Evolutionary conservation across 2,888 invertebrate genomes (phyloP).

Genomic region (Augochlorella aurata): DNA sequence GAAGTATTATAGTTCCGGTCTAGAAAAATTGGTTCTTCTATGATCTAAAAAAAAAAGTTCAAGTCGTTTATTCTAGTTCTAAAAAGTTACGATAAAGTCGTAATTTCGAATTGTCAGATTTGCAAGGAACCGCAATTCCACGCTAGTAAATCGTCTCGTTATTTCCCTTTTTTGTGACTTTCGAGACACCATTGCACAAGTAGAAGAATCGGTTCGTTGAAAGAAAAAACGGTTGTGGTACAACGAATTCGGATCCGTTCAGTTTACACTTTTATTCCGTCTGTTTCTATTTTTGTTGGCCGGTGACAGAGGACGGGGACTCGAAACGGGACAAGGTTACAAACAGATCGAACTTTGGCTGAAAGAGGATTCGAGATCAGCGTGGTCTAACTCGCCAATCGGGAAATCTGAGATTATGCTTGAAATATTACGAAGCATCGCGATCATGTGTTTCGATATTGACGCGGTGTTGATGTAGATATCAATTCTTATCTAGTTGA

Average conservation of each 20-base stretch:
- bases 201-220: background rate
- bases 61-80: too few species aligned
- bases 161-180: constrained; percentile 10
- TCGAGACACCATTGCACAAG: constrained; percentile 8
- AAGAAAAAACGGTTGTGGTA: background rate
- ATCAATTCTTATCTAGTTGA: background rate
- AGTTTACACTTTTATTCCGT: constrained; percentile 7
- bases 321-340: constrained; percentile 6
- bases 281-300: constrained; percentile 5
- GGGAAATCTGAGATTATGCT: background rate
- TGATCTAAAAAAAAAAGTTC: too few species aligned
- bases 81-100: constrained; percentile 15
- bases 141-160: background rate
- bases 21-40: too few species aligned
- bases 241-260: background rate
- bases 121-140: constrained; percentile 36
- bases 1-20: too few species aligned
- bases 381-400: background rate
- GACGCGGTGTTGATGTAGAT: background rate
- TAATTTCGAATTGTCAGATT: constrained; percentile 49
- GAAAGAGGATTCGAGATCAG: background rate
- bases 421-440: background rate
- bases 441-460: background rate
- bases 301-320: background rate
- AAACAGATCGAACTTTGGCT: constrained; percentile 11